Conservation (phyloP, 2,113 vertebrate genomes). For the Triplophysa siluroides region DNA sequence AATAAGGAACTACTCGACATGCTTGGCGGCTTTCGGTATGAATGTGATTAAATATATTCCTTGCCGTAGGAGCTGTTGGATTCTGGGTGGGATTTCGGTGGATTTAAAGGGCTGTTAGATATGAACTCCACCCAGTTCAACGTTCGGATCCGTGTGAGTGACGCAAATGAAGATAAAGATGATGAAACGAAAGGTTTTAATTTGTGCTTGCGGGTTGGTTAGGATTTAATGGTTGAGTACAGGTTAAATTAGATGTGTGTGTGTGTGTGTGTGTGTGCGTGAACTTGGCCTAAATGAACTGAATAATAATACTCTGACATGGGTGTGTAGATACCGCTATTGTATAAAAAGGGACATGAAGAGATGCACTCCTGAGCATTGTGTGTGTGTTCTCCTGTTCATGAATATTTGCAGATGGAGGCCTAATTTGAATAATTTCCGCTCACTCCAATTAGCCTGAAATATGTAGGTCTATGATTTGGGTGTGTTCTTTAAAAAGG, state of each 20-base stretch:
- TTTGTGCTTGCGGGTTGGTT: conserved; percentile 66
- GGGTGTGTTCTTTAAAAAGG: conserved; percentile 18
- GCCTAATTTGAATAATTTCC: conserved; percentile 64
- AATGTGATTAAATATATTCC: conserved; percentile 39
- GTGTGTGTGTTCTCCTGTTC: conserved; percentile 22
- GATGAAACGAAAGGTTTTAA: conserved; percentile 37
- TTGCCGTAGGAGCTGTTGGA: conserved; percentile 5
- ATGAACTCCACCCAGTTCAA: conserved; percentile 2
- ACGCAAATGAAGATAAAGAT: conserved; percentile 26
- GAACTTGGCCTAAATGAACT: conserved; percentile 69
- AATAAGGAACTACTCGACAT: conserved; percentile 13
- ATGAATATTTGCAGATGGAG: conserved; percentile 64
- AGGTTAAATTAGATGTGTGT: conserved; percentile 63
- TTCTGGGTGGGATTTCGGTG: conserved; percentile 29
- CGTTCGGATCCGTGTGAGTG: background rate
- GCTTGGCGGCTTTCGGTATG: conserved; percentile 23
- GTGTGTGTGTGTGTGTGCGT: conserved; percentile 28
- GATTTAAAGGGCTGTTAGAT: conserved; percentile 20
- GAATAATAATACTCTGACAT: conserved; percentile 70
- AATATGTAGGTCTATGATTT: conserved; percentile 24
- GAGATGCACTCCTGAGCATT: background rate
- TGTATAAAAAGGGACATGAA: background rate
- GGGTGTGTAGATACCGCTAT: conserved; percentile 2
- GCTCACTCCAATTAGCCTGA: conserved; percentile 29
- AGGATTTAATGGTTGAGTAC: conserved; percentile 73